Base-by-base conservation (phyloP, 2,113 vertebrate species). In the Orthonyx spaldingii region DNA sequence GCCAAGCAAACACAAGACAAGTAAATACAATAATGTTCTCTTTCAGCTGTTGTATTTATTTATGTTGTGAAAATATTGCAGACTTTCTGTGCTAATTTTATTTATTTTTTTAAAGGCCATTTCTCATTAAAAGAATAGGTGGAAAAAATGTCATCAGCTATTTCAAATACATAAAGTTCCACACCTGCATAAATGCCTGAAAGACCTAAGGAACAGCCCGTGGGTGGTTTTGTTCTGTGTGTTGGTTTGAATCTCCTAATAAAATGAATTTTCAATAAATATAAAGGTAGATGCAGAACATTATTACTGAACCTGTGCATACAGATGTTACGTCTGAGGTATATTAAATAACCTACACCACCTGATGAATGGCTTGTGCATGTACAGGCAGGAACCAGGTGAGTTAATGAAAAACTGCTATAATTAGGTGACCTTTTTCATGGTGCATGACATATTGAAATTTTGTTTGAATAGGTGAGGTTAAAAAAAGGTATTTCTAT, bases 391-490 rank as follows among this genome's bases (percentile, higher is more conserved):
- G 56, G 42, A 94, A 55, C 90, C 70, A 85, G 46, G 52, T 72
- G 53, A 94, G 66, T 93, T 91, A 96, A 96, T 90, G 77, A 83
- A 96, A 97, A 75, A 23, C 46, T 84, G 27, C 17, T 55, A 55
- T 74, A 87, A 89, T 88, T 84, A 89, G 68, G 65, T 64, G 82
- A 85, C 53, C 65, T 94, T 85, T 95, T 80, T 77, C 56, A 60
- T n/a, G 52, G 78, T 84, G 41, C 33, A 75, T 93, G 89, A 80
- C 84, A 92, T 91, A 75, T 33, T 81, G 69, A 84, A 96, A 87
- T 90, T 96, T 95, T 93, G 37, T 83, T 96, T 92, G 77, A 97
- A 91, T 94, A 97, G 76, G 69, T 57, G 68, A 96, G 88, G 69
- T 75, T 32, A 52, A 87, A 91, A 88, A 79, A 50, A 71, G 52